Percentiles rank a stretch among this genome's conserved stretches.
Evolutionary conservation across 2,797 vertebrate species (phyloP).

Genomic region (Mormyrops boulengeri): DNA sequence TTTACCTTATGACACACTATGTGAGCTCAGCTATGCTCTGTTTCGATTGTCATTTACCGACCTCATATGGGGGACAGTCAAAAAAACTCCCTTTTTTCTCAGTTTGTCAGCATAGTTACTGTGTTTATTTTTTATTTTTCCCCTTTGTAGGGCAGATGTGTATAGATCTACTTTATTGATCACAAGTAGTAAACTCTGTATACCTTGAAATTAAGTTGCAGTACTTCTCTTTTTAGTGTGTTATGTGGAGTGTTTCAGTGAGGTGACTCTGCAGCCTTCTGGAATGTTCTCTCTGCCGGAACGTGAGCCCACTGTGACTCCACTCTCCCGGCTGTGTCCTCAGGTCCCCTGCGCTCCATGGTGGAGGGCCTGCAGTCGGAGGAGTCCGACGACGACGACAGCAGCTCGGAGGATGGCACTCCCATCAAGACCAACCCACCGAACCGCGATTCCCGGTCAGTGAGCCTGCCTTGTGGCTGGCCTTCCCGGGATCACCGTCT

Average conservation of each 20-base stretch:
- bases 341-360: slow-evolving; percentile 85
- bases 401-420: slow-evolving; percentile 85
- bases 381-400: slow-evolving; percentile 91
- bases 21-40: not conserved
- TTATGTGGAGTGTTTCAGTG: not conserved
- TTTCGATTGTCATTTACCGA: not conserved
- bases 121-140: not conserved
- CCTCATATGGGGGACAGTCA: not conserved
- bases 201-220: not conserved
- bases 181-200: not conserved
- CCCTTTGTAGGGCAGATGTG: not conserved
- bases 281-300: not conserved
- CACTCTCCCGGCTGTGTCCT: not conserved
- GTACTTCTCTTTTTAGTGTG: not conserved
- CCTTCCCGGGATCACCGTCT: not conserved
- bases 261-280: not conserved
- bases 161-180: not conserved
- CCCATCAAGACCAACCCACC: slow-evolving; percentile 78
- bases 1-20: not conserved
- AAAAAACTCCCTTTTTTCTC: not conserved
- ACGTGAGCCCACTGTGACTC: not conserved
- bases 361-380: slow-evolving; percentile 92
- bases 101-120: not conserved
- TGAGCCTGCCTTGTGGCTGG: not conserved
- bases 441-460: slow-evolving; percentile 84